These are phyloP conservation scores for Moxostoma hubbsi DNA, from an alignment of 2,797 vertebrate genomes.

Conservation along the genomic window DNA sequence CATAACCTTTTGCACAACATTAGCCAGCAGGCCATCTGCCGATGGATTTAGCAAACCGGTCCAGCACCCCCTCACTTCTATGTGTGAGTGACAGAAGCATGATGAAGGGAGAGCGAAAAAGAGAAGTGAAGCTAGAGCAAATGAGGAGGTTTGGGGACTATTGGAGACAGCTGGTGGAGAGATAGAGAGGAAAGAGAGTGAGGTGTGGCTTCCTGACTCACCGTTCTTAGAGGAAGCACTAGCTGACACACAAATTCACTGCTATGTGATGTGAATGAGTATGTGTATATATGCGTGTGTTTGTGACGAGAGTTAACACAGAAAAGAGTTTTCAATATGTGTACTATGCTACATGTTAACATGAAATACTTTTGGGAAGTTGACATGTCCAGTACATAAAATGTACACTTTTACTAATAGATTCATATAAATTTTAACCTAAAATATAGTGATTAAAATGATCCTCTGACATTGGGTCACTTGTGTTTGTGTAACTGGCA, in stretches of 20 bases:
- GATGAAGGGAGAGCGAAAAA: constrained; percentile 34
- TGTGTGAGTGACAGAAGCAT: constrained; percentile 48
- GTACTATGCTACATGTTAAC: too few relatives aligned
- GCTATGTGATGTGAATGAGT: constrained; percentile 31
- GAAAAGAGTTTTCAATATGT: not conserved
- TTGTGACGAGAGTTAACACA: not conserved
- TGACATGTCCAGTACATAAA: too few relatives aligned
- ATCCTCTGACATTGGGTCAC: too few relatives aligned
- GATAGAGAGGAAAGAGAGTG: constrained; percentile 30
- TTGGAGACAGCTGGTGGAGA: constrained; percentile 34
- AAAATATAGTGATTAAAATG: too few relatives aligned
- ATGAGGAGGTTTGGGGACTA: constrained; percentile 29
- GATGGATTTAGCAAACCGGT: constrained; percentile 22
- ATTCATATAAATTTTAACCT: too few relatives aligned
- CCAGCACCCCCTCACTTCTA: constrained; percentile 50
- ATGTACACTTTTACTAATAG: too few relatives aligned
- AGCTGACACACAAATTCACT: constrained; percentile 43
- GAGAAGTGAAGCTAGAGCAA: constrained; percentile 31
- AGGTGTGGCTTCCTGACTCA: constrained; percentile 38
- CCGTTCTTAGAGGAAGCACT: constrained; percentile 39
- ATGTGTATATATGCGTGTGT: not conserved
- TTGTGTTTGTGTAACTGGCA: too few relatives aligned
- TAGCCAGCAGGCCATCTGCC: constrained; percentile 48
- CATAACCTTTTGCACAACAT: constrained; percentile 10
- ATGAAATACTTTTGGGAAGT: too few relatives aligned